Conservation (phyloP, 2,113 vertebrate species). For the Girardinichthys multiradiatus region DNA sequence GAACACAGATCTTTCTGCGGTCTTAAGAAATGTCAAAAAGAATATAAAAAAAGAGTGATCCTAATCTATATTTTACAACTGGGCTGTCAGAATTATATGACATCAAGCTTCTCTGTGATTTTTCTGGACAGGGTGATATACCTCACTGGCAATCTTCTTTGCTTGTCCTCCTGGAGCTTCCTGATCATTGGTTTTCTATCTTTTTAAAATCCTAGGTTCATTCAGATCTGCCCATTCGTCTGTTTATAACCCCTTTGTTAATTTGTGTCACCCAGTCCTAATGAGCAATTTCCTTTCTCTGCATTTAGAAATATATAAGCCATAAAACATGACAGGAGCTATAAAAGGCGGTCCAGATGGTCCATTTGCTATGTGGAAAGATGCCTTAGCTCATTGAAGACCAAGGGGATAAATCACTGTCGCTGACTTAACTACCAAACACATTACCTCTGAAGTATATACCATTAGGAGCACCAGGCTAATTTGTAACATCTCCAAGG, state of each 20-base stretch:
- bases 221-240: constrained; percentile 54
- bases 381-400: constrained; percentile 47
- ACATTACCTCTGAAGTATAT: constrained; percentile 72
- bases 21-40: constrained; percentile 16
- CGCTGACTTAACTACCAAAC: constrained; percentile 71
- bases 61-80: constrained; percentile 61
- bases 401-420: constrained; percentile 71
- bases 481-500: constrained; percentile 60
- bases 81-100: constrained; percentile 55
- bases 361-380: constrained; percentile 63
- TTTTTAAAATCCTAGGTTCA: constrained; percentile 39
- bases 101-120: constrained; percentile 44
- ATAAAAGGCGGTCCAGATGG: constrained; percentile 76
- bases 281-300: constrained; percentile 60
- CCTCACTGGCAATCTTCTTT: constrained; percentile 22
- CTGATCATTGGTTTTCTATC: constrained; percentile 22
- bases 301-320: constrained; percentile 61
- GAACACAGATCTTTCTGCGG: constrained; percentile 29
- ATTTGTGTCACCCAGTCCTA: constrained; percentile 54
- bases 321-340: constrained; percentile 69
- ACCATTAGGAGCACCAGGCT: constrained; percentile 57
- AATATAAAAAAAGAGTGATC: background rate
- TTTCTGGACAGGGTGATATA: constrained; percentile 33
- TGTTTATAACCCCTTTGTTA: constrained; percentile 64
- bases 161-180: constrained; percentile 6